Evolutionary conservation across 1,140 invertebrate genomes (phyloP), one percentile per base, ranked within the genome.

Genomic region (Pseudomyrmex sp.): DNA sequence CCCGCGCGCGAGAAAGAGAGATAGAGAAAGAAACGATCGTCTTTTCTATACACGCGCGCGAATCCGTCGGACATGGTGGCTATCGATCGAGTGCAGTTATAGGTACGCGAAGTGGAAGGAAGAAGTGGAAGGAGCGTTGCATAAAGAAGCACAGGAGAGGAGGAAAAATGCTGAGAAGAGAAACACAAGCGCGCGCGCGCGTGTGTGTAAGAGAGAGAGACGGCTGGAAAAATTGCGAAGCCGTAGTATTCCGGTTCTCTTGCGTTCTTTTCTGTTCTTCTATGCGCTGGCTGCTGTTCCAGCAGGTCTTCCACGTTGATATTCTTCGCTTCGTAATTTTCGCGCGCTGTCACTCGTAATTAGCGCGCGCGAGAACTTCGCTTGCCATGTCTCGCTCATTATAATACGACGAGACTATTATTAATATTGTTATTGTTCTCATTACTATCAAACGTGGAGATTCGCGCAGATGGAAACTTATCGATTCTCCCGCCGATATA

Each of bases 171-270:
- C 5, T 35, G 23, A 12, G 13, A 18, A 15, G 26, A n/a, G 35
- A n/a, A 26, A 26, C 26, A 26, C 26, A 12, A 52, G 48, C 9
- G 20, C 7, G 35, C 5, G 72, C 23, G 20, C 1, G 18, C 18
- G 18, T 0, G 18, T 18, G 18, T 18, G 18, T 18, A 13, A 1
- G 50, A n/a, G 15, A 26, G 52, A 20, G 52, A 58, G 52, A 79
- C 18, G 75, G 65, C 20, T 35, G 26, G 76, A 66, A 50, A 80
- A 80, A 80, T 80, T 59, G 76, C 76, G 54, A 80, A 70, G 76
- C 65, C 44, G 18, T 80, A 80, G 76, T 66, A 50, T 13, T 52
- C 48, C 48, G 8, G 48, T 50, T 50, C 12, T 52, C 50, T 52
- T 13, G 50, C 50, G 50, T 52, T 52, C 18, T 18, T 18, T 52